These are phyloP conservation scores for Lycia hirtaria DNA, from an alignment of 2,888 invertebrate species.

Conservation along the genomic window DNA sequence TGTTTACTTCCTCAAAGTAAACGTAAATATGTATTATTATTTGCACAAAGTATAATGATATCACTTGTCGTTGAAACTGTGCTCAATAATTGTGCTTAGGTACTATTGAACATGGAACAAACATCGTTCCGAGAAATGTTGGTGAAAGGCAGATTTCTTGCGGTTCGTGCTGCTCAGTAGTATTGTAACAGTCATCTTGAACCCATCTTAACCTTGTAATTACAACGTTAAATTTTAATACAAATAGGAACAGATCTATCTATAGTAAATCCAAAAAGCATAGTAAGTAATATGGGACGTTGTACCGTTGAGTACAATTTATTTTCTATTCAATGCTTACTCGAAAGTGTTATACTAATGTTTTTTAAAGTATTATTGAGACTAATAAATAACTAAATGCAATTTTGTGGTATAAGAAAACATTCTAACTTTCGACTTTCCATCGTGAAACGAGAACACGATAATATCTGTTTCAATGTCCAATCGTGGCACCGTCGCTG, in stretches of 20 bases:
- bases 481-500: conserved; percentile 17
- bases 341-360: background rate
- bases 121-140: conserved; percentile 26
- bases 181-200: background rate
- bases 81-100: conserved; percentile 19
- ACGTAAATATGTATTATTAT: background rate
- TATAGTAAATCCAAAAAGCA: background rate
- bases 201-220: background rate
- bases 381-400: conserved; percentile 17
- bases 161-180: conserved; percentile 9
- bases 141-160: conserved; percentile 29
- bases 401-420: conserved; percentile 16
- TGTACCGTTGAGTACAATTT: conserved; percentile 1
- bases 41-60: background rate
- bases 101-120: conserved; percentile 21
- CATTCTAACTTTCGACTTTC: conserved; percentile 37
- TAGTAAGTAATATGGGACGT: background rate
- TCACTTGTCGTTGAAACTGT: conserved; percentile 8
- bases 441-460: conserved; percentile 31
- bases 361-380: conserved; percentile 11
- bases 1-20: background rate
- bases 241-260: background rate
- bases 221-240: background rate
- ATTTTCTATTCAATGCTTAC: conserved; percentile 8
- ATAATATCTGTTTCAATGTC: conserved; percentile 20